Conservation (phyloP, 2,888 invertebrate species). For the Alviniconcha strummeri region DNA sequence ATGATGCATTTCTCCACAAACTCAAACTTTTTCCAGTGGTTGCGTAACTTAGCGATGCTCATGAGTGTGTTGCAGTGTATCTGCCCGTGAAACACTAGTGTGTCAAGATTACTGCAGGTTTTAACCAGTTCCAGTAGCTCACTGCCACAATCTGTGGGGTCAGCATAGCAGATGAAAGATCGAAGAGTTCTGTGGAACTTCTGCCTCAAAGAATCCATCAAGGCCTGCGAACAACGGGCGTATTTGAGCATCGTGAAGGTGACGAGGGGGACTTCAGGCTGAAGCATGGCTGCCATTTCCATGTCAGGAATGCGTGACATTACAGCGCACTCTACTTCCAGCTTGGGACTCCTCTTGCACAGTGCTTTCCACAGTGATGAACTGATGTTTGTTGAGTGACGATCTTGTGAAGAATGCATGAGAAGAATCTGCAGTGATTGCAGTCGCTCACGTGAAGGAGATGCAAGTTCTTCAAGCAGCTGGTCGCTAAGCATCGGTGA, state of each 20-base stretch:
- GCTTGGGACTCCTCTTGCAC: conserved; percentile 46
- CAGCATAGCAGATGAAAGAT: conserved; percentile 53
- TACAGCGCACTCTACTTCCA: conserved; percentile 55
- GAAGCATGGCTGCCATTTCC: conserved; percentile 55
- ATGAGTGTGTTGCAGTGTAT: conserved; percentile 48
- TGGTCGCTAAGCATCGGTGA: conserved; percentile 60
- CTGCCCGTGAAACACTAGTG: conserved; percentile 54
- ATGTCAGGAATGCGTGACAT: conserved; percentile 53
- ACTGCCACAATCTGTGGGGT: conserved; percentile 49
- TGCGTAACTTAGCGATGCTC: conserved; percentile 43
- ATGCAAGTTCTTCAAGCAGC: conserved; percentile 49
- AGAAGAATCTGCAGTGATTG: conserved; percentile 40
- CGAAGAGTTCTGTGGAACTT: conserved; percentile 50
- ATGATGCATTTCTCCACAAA: conserved; percentile 48
- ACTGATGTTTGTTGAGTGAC: conserved; percentile 46
- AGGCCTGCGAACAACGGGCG: conserved; percentile 48
- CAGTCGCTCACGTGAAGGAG: conserved; percentile 47
- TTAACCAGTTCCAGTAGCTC: conserved; percentile 47
- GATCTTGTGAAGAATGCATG: background rate
- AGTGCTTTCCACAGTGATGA: conserved; percentile 53
- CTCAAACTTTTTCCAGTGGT: conserved; percentile 51
- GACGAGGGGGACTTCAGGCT: conserved; percentile 57
- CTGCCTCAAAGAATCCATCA: conserved; percentile 48
- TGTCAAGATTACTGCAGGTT: conserved; percentile 46
- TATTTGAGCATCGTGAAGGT: conserved; percentile 54